Conservation (phyloP, 2,113 vertebrate species). For the Siniperca knerii region DNA sequence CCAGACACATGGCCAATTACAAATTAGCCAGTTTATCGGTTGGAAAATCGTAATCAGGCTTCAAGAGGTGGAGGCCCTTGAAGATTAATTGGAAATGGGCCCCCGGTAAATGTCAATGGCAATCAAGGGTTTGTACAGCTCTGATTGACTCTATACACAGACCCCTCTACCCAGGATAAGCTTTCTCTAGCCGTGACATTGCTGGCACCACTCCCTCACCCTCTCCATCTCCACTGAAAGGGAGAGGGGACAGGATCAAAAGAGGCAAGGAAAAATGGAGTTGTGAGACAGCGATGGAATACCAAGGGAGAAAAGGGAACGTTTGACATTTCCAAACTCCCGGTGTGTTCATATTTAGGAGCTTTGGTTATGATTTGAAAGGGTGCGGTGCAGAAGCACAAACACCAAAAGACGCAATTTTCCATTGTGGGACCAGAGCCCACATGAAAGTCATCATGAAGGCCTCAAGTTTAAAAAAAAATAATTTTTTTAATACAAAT, state of each 20-base stretch:
- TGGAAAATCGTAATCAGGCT: conserved; percentile 83
- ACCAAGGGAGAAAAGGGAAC: conserved; percentile 56
- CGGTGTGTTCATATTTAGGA: conserved; percentile 59
- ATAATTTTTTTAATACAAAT: background rate
- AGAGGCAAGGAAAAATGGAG: conserved; percentile 65
- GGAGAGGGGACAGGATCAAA: conserved; percentile 61
- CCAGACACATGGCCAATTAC: conserved; percentile 84
- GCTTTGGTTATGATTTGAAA: conserved; percentile 75
- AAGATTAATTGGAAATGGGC: conserved; percentile 88
- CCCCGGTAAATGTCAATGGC: conserved; percentile 87
- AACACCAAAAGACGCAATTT: conserved; percentile 71
- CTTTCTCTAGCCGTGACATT: conserved; percentile 78
- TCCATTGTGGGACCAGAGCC: conserved; percentile 25
- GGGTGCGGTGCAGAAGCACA: conserved; percentile 22
- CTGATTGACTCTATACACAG: conserved; percentile 84
- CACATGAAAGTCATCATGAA: conserved; percentile 58
- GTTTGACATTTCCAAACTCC: conserved; percentile 70
- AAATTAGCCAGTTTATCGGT: conserved; percentile 86
- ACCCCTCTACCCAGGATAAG: conserved; percentile 77
- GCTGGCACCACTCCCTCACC: conserved; percentile 69
- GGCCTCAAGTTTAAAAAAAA: conserved; percentile 26
- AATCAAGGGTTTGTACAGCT: conserved; percentile 82
- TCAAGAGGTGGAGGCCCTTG: conserved; percentile 86
- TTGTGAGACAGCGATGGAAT: conserved; percentile 64
- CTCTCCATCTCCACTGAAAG: conserved; percentile 63